Evolutionary conservation across 2,113 vertebrate genomes (phyloP).

Genomic region (Rattus rattus): DNA sequence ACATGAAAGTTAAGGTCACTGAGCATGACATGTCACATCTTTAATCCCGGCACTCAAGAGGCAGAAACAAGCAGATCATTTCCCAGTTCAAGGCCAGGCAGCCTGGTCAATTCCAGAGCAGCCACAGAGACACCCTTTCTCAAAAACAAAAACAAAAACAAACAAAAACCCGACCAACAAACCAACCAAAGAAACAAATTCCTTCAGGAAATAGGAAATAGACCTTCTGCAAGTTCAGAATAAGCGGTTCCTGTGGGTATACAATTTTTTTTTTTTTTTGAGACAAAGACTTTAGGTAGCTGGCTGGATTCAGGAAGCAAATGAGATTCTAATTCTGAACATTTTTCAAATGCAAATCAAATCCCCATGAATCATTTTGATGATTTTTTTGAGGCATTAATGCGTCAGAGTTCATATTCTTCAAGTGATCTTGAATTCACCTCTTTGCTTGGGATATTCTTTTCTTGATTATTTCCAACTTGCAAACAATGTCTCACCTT

Average conservation of each 20-base stretch:
- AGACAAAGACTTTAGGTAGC: constrained; percentile 65
- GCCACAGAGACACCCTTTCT: background rate
- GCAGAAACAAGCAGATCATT: background rate
- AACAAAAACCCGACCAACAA: background rate
- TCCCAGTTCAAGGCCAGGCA: background rate
- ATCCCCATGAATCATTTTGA: constrained; percentile 52
- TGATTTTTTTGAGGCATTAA: constrained; percentile 59
- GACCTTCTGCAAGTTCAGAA: constrained; percentile 35
- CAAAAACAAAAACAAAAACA: background rate
- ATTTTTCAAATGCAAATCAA: constrained; percentile 73
- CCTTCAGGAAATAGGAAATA: constrained; percentile 3
- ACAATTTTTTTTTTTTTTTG: background rate
- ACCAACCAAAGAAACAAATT: background rate
- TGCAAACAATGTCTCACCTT: constrained; percentile 66
- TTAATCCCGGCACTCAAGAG: background rate
- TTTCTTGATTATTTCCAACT: constrained; percentile 73
- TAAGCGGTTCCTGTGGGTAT: background rate
- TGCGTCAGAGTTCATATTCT: constrained; percentile 53
- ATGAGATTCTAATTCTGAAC: constrained; percentile 68
- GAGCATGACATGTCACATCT: too few species aligned
- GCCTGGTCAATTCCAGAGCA: background rate
- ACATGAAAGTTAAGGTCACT: background rate
- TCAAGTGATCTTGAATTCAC: constrained; percentile 60
- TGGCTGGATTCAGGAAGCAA: constrained; percentile 14
- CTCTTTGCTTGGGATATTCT: constrained; percentile 48